A percentile compares a stretch with the other conserved stretches of the same genome.
These are phyloP conservation scores for Cynoglossus semilaevis DNA, from an alignment of 2,113 vertebrate species.

Conservation along the genomic window DNA sequence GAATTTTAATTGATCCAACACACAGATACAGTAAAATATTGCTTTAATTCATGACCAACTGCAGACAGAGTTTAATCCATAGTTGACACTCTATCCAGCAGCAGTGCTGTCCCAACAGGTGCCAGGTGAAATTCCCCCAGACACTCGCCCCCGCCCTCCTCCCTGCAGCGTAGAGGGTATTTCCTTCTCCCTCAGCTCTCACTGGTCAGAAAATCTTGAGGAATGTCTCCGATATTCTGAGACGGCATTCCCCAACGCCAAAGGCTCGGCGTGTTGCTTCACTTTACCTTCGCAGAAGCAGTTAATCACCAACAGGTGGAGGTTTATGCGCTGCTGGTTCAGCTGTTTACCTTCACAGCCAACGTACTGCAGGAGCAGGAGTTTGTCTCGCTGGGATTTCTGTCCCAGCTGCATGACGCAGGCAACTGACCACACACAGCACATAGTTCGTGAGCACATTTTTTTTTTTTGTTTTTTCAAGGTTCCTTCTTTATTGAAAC, in stretches of 20 bases:
- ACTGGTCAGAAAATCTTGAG: constrained; percentile 33
- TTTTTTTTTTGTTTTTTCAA: neutral
- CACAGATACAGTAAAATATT: too few relatives aligned
- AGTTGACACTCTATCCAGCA: constrained; percentile 15
- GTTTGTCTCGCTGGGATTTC: constrained; percentile 38
- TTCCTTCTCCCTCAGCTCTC: constrained; percentile 35
- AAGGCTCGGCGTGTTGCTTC: constrained; percentile 21
- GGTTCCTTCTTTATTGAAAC: neutral
- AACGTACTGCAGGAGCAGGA: constrained; percentile 35
- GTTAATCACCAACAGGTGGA: constrained; percentile 75
- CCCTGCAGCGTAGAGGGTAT: constrained; percentile 60
- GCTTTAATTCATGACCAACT: too few relatives aligned
- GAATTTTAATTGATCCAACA: constrained; percentile 15
- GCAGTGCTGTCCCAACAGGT: constrained; percentile 60
- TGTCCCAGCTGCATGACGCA: constrained; percentile 1
- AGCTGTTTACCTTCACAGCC: constrained; percentile 58
- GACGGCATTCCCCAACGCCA: constrained; percentile 38
- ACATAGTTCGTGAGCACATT: too few relatives aligned
- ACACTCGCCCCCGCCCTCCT: too few relatives aligned
- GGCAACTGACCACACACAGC: constrained; percentile 6
- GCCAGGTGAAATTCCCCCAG: constrained; percentile 69
- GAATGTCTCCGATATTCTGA: constrained; percentile 43
- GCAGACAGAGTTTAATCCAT: too few relatives aligned
- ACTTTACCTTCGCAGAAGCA: constrained; percentile 57
- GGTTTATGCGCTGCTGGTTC: constrained; percentile 55